These are phyloP conservation scores for Diglossa cyanea DNA, from an alignment of 2,797 vertebrate species.

Conservation along the genomic window DNA sequence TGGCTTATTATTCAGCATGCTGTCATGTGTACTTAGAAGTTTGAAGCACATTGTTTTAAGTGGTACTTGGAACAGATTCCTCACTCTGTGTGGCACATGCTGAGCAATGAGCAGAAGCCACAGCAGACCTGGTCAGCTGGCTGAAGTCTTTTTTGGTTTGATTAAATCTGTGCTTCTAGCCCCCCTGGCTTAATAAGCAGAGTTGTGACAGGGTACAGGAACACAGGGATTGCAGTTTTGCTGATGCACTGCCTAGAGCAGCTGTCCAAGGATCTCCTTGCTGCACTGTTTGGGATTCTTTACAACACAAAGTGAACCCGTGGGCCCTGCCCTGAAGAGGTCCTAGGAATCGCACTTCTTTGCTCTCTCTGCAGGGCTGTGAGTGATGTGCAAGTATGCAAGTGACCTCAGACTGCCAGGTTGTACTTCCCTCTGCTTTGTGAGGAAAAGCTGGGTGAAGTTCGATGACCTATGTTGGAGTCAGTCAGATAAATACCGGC, in stretches of 20 bases:
- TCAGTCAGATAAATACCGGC: background rate
- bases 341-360: background rate
- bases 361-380: background rate
- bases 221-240: background rate
- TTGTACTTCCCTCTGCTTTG: background rate
- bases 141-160: background rate
- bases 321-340: background rate
- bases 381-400: background rate
- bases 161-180: background rate
- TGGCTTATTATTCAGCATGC: background rate
- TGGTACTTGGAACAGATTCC: background rate
- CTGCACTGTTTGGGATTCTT: accelerated
- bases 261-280: background rate
- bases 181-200: background rate
- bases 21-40: background rate
- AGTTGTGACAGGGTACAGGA: background rate
- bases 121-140: background rate
- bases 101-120: background rate
- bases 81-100: accelerated
- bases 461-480: background rate
- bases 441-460: background rate
- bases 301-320: accelerated
- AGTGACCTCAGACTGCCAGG: background rate
- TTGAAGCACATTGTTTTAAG: background rate
- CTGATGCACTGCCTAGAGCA: background rate